These are phyloP conservation scores for Scolopax mira DNA, from an alignment of 2,113 vertebrate genomes.

Conservation along the genomic window DNA sequence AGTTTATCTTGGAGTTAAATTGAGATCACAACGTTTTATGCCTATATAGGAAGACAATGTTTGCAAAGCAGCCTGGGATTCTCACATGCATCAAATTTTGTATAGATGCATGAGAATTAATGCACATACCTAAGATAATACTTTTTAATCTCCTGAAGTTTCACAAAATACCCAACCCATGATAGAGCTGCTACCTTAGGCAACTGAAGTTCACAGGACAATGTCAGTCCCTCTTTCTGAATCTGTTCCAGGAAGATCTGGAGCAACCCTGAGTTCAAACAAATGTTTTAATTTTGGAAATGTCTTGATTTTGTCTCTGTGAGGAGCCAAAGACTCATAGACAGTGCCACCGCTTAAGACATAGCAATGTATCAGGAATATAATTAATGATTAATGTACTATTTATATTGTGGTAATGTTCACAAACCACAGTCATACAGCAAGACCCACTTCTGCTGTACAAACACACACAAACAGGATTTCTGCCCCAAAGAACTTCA, in stretches of 20 bases:
- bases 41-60: background rate
- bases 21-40: background rate
- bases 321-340: background rate
- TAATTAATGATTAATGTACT: constrained; percentile 39
- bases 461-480: background rate
- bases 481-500: background rate
- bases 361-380: background rate
- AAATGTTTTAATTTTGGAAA: background rate
- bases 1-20: background rate
- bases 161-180: background rate
- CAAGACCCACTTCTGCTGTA: background rate
- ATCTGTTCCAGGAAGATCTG: background rate
- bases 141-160: background rate
- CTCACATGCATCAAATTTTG: background rate
- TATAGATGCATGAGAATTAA: background rate
- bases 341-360: background rate
- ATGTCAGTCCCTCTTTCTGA: background rate
- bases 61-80: background rate
- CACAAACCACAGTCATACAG: background rate
- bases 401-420: constrained; percentile 23
- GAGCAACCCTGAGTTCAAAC: background rate
- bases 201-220: background rate
- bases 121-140: background rate
- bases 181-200: background rate
- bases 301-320: background rate